phyloP scores from a whole-genome alignment of 2,113 vertebrate species.

The Engraulis encrasicolus region DNA sequence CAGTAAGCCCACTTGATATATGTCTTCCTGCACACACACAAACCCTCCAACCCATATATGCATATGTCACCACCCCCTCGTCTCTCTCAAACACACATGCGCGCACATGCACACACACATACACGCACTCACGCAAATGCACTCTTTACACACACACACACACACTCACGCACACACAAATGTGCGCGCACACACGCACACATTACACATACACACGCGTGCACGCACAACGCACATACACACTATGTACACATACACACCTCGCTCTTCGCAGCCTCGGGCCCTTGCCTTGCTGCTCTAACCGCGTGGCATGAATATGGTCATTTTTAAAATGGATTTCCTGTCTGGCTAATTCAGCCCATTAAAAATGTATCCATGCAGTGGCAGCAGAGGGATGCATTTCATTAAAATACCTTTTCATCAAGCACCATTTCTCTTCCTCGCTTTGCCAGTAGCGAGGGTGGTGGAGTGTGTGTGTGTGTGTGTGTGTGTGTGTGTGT shows the following conservation, averaged over 20 bases:
- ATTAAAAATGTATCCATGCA: not conserved
- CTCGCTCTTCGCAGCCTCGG: not conserved
- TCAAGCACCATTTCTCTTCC: slow-evolving; percentile 1
- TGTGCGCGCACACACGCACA: not conserved
- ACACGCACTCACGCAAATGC: too few species aligned
- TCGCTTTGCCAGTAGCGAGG: not conserved
- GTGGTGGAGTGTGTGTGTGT: too few species aligned
- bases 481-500: too few species aligned
- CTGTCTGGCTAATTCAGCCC: not conserved
- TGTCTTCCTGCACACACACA: too few species aligned
- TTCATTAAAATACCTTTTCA: slow-evolving; percentile 13
- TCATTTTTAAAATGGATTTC: not conserved
- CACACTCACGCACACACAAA: not conserved
- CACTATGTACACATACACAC: not conserved
- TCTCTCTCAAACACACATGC: not conserved
- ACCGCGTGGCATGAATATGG: not conserved
- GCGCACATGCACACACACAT: not conserved
- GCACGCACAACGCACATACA: not conserved
- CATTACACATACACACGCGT: not conserved
- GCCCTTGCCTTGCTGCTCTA: not conserved
- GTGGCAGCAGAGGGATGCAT: not conserved
- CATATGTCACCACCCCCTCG: not conserved
- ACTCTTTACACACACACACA: too few species aligned
- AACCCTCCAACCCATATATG: too few species aligned
- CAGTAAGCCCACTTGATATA: not conserved